Evolutionary conservation across 2,113 vertebrate genomes (phyloP), one percentile per base, ranked within the genome.

Genomic region (Labeo rohita): DNA sequence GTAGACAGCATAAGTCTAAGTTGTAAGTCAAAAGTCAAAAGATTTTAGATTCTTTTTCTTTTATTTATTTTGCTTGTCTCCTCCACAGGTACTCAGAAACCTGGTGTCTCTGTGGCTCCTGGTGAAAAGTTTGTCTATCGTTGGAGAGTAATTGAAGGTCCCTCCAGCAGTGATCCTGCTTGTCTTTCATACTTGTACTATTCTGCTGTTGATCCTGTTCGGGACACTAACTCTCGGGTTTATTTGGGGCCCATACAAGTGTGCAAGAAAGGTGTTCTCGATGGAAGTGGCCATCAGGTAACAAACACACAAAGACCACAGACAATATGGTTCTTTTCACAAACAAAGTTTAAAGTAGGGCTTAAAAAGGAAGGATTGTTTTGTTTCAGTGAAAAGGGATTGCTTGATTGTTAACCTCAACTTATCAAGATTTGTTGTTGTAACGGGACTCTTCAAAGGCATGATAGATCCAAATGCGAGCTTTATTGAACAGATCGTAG

Each of bases 181-280:
- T 99, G 98, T 76, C 92, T 99, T 89, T 96, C 98, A 12, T 99
- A 98, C 76, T 89, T 99, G 10, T 99, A 99, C 92, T 99, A 96
- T 91, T 99, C 98, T 21, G 96, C 93, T 59, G 94, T 93, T 0
- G 90, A 97, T 39, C 93, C 97, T 0, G 89, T 94, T 56, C 85
- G 79, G 54, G 98, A 99, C 93, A 99, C 97, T 28, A 98, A 95
- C 89, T 95, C 98, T 95, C 98, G 0, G 98, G 98, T 16, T 95
- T 99, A 0, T 92, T 98, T 18, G 98, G 98, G 98, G 50, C 97
- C 98, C 85, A 91, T 99, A 88, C 91, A 99, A 2, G 94, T 99
- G 88, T 99, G 98, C 91, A 97, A 91, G 88, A 96, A 90, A 90
- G 95, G 95, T n/a, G 8, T 87, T 0, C 94, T 99, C 84, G 91